Conservation (phyloP, 1,140 invertebrate genomes). For the Babylonia areolata region DNA sequence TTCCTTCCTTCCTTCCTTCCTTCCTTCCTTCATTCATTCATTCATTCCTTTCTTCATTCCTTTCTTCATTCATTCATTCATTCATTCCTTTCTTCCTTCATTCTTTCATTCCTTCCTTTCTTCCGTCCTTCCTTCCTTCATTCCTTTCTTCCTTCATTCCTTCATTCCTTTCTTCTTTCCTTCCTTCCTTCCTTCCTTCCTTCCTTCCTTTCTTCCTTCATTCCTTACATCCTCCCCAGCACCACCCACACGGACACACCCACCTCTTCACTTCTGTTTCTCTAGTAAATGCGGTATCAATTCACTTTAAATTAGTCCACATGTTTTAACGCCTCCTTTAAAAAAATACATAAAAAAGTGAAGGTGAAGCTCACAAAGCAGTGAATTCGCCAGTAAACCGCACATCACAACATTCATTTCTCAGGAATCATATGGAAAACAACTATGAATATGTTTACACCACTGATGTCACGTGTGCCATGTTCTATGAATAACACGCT, state of each 20-base stretch:
- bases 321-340: constrained; percentile 18
- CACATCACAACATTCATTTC: too few relatives aligned
- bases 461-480: too few relatives aligned
- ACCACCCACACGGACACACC: neutral
- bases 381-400: too few relatives aligned
- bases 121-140: constrained; percentile 50
- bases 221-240: constrained; percentile 17
- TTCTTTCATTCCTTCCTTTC: constrained; percentile 40
- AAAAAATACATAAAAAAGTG: too few relatives aligned
- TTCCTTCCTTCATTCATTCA: constrained; percentile 46
- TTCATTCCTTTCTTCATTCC: constrained; percentile 45
- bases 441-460: too few relatives aligned
- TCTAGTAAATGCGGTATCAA: neutral
- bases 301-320: neutral
- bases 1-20: constrained; percentile 49
- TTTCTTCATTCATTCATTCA: too few relatives aligned
- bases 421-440: too few relatives aligned
- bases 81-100: constrained; percentile 47
- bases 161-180: constrained; percentile 38
- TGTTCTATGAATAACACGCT: too few relatives aligned
- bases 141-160: constrained; percentile 49
- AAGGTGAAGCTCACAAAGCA: too few relatives aligned
- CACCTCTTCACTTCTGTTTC: neutral
- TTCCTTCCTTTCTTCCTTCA: constrained; percentile 9
- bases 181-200: constrained; percentile 31